phyloP scores from a whole-genome alignment of 2,888 invertebrate species.

The Platycheirus albimanus region DNA sequence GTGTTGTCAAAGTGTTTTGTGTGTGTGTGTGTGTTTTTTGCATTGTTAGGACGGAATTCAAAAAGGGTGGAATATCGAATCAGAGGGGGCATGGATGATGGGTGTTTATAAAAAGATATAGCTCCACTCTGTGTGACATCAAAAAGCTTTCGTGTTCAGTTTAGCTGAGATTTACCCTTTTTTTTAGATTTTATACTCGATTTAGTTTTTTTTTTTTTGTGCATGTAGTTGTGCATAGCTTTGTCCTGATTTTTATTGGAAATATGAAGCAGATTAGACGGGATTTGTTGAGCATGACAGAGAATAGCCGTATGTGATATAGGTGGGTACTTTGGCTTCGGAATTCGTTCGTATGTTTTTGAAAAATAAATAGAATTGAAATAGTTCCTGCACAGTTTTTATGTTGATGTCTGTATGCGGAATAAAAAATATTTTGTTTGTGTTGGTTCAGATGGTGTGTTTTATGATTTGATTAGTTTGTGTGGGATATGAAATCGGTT shows the following conservation, averaged over 20 bases:
- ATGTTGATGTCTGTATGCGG: too few relatives aligned
- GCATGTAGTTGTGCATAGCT: neutral
- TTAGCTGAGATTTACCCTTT: conserved; percentile 38
- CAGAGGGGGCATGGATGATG: conserved; percentile 8
- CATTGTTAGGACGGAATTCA: neutral
- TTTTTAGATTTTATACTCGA: conserved; percentile 1
- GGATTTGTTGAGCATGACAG: conserved; percentile 33
- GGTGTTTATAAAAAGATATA: conserved; percentile 21
- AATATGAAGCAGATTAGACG: conserved; percentile 58
- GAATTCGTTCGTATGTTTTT: neutral
- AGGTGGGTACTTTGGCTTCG: conserved; percentile 8
- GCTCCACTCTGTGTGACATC: conserved; percentile 41
- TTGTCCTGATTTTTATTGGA: conserved; percentile 34
- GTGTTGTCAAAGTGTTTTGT: conserved; percentile 1
- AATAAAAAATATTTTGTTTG: too few relatives aligned
- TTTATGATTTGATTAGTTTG: too few relatives aligned
- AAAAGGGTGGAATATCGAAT: conserved; percentile 3
- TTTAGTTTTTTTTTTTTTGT: conserved; percentile 10
- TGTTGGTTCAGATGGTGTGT: too few relatives aligned
- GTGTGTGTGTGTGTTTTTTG: too few relatives aligned
- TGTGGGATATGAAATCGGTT: neutral
- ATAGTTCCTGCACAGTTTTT: too few relatives aligned
- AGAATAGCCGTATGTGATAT: conserved; percentile 11
- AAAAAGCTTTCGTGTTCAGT: conserved; percentile 52
- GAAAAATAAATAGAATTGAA: neutral